These are phyloP conservation scores for Siderastrea radians DNA, from an alignment of 92 coral and sea anemone genomes.

Conservation along the genomic window DNA sequence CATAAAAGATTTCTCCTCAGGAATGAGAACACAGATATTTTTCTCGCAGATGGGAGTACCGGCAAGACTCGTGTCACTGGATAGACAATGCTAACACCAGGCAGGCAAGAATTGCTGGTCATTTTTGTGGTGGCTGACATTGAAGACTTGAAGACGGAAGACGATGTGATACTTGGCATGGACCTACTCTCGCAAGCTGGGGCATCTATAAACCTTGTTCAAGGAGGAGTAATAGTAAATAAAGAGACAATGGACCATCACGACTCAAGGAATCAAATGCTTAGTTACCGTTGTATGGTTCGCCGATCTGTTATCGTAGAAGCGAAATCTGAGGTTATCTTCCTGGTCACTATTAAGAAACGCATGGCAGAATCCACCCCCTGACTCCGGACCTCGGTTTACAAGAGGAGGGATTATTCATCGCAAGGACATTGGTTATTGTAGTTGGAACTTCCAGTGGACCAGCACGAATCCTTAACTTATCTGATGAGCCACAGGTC, in stretches of 20 bases:
- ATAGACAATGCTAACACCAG: conserved; percentile 30
- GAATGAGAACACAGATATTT: conserved; percentile 2
- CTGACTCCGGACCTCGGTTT: conserved; percentile 1
- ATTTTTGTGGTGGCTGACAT: conserved; percentile 57
- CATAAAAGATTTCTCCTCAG: background rate
- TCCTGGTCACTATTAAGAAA: conserved; percentile 22
- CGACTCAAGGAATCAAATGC: conserved; percentile 24
- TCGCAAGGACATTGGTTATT: conserved; percentile 50
- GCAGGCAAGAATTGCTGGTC: conserved; percentile 32
- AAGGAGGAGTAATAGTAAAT: no score
- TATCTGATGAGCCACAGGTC: background rate
- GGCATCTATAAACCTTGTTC: conserved; percentile 6
- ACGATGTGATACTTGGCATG: conserved; percentile 72
- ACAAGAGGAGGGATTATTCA: conserved; percentile 20
- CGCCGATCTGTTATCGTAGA: conserved; percentile 50
- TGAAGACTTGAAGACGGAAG: background rate
- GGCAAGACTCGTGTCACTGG: conserved; percentile 18
- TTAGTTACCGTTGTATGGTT: conserved; percentile 54
- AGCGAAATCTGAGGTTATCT: conserved; percentile 48
- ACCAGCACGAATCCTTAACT: conserved; percentile 9
- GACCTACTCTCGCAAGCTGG: conserved; percentile 49
- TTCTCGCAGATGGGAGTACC: conserved; percentile 29
- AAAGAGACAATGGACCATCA: no score
- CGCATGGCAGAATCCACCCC: no score
- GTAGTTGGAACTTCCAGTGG: background rate